Base-by-base conservation (phyloP, 2,797 vertebrate genomes). In the Psittacula derbiana region DNA sequence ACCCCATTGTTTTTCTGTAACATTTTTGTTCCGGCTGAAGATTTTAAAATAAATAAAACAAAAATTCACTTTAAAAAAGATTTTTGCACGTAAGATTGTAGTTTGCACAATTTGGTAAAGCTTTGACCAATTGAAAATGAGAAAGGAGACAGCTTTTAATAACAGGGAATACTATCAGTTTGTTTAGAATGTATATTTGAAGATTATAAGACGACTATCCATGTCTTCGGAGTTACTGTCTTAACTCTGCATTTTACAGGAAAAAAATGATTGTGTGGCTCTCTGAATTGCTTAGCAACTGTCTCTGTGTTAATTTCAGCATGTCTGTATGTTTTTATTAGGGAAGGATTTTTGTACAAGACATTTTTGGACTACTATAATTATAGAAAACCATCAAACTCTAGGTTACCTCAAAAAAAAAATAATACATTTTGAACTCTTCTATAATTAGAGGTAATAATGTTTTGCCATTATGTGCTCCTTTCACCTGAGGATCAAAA, bases 291-390 rank as follows among this genome's bases (percentile, higher is more conserved):
- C 66, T 96, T 85, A 96, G 82, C 57, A 97, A 66, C 43, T 33
- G 44, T 24, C 58, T 80, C 46, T 84, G 50, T 94, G 92, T 94
- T 95, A 96, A 95, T 95, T 97, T 95, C 67, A 86, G n/a, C 55
- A 60, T 75, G 58, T 88, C 18, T 86, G 8, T 67, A 33, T 36
- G 25, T 43, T 62, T 95, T 81, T 65, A 64, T 90, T 90, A 80
- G 33, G 25, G 21, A 73, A 93, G 60, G 9, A 23, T 46, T 57
- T 80, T 90, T 88, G 36, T 55, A 10, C 15, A 72, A 78, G 61
- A 38, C 27, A 82, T 62, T 36, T 84, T 91, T 94, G 85, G 71
- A 52, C n/a, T 74, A 47, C 13, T 36, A 21, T 83, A 80, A 67
- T 80, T 80, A 69, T 46, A 57, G 27, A 92, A 74, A 85, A 70